Percentiles rank a stretch among this genome's conserved stretches.
phyloP scores from a whole-genome alignment of 1,140 invertebrate genomes.

The Drosophila erecta region DNA sequence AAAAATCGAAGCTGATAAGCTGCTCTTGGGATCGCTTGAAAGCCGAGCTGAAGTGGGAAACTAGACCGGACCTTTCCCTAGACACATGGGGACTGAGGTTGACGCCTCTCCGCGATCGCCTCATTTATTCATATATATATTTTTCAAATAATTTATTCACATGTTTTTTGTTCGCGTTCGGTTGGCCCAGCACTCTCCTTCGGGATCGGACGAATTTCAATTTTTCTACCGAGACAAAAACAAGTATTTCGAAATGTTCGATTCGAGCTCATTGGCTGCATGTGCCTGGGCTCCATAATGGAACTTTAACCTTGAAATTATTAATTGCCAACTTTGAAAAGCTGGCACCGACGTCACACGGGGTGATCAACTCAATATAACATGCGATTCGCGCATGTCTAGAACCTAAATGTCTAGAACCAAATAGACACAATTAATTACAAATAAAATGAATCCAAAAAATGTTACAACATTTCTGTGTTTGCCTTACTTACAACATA shows the following conservation, averaged over 20 bases:
- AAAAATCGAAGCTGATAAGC: conserved; percentile 50
- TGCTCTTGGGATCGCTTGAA: conserved; percentile 30
- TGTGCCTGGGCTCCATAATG: conserved; percentile 61
- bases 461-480: too few species aligned
- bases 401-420: background rate
- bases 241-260: conserved; percentile 55
- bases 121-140: conserved; percentile 1
- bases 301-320: conserved; percentile 67
- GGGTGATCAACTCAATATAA: conserved; percentile 12
- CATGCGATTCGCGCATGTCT: conserved; percentile 56
- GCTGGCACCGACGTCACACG: conserved; percentile 61
- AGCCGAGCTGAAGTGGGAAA: conserved; percentile 21
- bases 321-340: conserved; percentile 42
- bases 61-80: conserved; percentile 45
- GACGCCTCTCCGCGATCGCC: conserved; percentile 21
- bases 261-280: conserved; percentile 53
- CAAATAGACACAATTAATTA: background rate
- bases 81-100: conserved; percentile 28
- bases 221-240: conserved; percentile 17
- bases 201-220: conserved; percentile 10
- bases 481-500: too few species aligned
- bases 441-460: background rate
- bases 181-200: conserved; percentile 8
- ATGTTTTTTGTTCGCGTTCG: background rate
- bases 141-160: conserved; percentile 5